Evolutionary conservation across 2,888 invertebrate species (phyloP), one percentile per base, ranked within the genome.

Genomic region (Trachelus iudaicus): DNA sequence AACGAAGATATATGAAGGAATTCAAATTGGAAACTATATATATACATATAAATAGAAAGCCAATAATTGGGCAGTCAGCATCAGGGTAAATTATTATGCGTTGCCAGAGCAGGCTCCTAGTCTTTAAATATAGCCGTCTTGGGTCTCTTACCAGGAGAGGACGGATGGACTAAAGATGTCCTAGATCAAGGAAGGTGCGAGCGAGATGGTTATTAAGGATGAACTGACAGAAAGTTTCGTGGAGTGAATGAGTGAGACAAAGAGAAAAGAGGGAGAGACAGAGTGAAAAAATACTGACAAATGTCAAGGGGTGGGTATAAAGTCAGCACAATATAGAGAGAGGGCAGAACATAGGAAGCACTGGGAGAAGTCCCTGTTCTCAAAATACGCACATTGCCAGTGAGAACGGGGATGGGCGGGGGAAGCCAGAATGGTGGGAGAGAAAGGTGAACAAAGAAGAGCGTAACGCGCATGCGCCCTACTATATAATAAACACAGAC

Each of bases 361-460:
- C 71, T n/a, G 35, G 69, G 75, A 68, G 73, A 68, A 75, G 23
- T 68, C 33, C 40, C 71, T 74, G 34, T 34, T 78, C 78, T 78
- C 40, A 76, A 78, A 76, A 78, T 78, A 78, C 78, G 78, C 78
- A 71, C 69, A 23, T 56, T 23, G 23, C 23, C 6, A 56, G 23
- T 56, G 56, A 9, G 56, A 23, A 56, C 9, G 56, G 15, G 6
- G 1, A 40, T 1, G 15, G 40, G 40, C 15, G 40, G 15, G 75
- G 73, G 56, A 71, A 78, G 71, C 34, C 74, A 1, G 71, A 4
- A 31, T 23, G 13, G 34, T 71, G 33, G 71, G 33, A 23, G 78
- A 78, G 73, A 71, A 73, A 75, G 33, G 73, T 73, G 78, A 75
- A 78, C 76, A 78, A 78, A 78, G 78, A 78, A 78, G 78, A 69